Evolutionary conservation across 2,888 invertebrate genomes (phyloP), one percentile per base, ranked within the genome.

Genomic region (Bimastos eiseni): DNA sequence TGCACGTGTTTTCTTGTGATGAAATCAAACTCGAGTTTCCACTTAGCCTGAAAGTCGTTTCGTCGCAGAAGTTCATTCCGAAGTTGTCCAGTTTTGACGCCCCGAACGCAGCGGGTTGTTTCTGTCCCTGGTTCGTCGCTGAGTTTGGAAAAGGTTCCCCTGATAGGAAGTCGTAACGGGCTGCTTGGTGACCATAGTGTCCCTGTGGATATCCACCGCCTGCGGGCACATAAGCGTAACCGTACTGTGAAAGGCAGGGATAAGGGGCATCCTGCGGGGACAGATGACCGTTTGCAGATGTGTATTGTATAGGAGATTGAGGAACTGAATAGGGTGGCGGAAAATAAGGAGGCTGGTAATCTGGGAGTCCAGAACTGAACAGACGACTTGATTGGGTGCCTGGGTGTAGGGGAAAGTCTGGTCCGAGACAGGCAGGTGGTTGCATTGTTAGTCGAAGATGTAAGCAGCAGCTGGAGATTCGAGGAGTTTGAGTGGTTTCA

Each of bases 261-360:
- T 86, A 86, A 15, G 37, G 36, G 34, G 86, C 33, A 34, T 34
- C 37, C 86, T 34, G 34, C 86, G 86, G 86, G 19, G 36, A 36
- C 6, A 37, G 36, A 15, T 86, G 86, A 36, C 36, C 21, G 37
- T 86, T 86, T 19, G 86, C 36, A 19, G 36, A 86, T 21, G 86
- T 30, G 24, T 86, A 86, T 19, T 86, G 36, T 30, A 34, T 33
- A 19, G 86, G 86, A 36, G 37, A 37, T 37, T 86, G 86, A 8
- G 86, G 86, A 37, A 86, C 24, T 36, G 36, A 36, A 37, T 86
- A 86, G 86, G 86, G 86, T 24, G 86, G 86, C 4, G 86, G 86
- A 15, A 86, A 86, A 33, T 86, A 86, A 37, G 86, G 86, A 36
- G 86, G 86, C 37, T 86, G 86, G 86, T 86, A 86, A 37, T 86